A percentile compares a stretch with the other conserved stretches of the same genome.
phyloP scores from a whole-genome alignment of 2,888 invertebrate genomes.

The Pammene aurita region DNA sequence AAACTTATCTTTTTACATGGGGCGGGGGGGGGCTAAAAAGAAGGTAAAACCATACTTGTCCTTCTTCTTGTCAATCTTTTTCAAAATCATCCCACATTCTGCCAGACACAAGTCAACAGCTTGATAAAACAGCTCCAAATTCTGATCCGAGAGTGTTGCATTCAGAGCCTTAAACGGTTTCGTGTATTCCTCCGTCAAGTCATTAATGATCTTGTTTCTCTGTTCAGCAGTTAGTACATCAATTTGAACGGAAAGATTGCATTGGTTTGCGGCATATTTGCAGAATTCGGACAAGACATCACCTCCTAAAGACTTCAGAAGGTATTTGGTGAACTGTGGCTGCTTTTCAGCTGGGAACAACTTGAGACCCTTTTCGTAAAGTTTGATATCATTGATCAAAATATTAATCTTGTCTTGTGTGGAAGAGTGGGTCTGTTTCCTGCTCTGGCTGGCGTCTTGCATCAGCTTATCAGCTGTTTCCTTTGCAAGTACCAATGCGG shows the following conservation, averaged over 20 bases:
- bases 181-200: constrained; percentile 87
- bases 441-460: constrained; percentile 86
- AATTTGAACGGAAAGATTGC: constrained; percentile 84
- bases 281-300: constrained; percentile 92
- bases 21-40: too few relatives aligned
- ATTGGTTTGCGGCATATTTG: constrained; percentile 90
- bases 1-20: too few relatives aligned
- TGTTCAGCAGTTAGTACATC: constrained; percentile 86
- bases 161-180: constrained; percentile 86
- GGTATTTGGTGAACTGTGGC: constrained; percentile 89
- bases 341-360: constrained; percentile 85
- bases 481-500: constrained; percentile 86
- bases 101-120: constrained; percentile 88
- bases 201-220: constrained; percentile 87
- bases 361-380: constrained; percentile 91
- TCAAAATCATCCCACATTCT: constrained; percentile 90
- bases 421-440: constrained; percentile 91
- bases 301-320: constrained; percentile 91
- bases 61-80: constrained; percentile 95
- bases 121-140: constrained; percentile 90
- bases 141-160: constrained; percentile 86
- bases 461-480: constrained; percentile 89
- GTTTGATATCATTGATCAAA: constrained; percentile 87
- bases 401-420: constrained; percentile 92
- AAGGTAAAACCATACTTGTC: constrained; percentile 72